Conservation (phyloP, 2,888 invertebrate species). For the Dryobota labecula region DNA sequence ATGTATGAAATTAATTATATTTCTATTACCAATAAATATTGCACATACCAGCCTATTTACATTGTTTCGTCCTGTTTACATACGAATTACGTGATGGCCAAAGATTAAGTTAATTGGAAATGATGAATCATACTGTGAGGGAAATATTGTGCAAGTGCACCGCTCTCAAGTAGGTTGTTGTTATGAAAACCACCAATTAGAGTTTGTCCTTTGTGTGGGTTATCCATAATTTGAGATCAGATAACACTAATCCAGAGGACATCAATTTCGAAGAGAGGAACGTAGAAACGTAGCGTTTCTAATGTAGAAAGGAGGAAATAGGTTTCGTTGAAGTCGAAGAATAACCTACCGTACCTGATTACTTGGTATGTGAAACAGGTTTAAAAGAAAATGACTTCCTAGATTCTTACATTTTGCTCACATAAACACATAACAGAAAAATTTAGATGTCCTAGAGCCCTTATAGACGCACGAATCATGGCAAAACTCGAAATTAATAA, state of each 20-base stretch:
- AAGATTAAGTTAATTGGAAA: slow-evolving; percentile 47
- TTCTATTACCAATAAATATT: slow-evolving; percentile 32
- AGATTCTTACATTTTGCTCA: background rate
- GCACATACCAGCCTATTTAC: background rate
- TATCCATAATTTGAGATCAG: background rate
- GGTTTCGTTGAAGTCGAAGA: background rate
- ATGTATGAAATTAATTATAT: slow-evolving; percentile 13
- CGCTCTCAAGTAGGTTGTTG: slow-evolving; percentile 1
- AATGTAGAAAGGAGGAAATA: background rate
- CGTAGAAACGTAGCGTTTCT: too few relatives aligned
- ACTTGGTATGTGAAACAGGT: background rate
- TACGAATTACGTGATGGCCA: slow-evolving; percentile 49
- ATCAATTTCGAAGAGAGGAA: background rate
- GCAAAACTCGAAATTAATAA: background rate
- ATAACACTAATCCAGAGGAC: background rate
- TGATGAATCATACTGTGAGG: slow-evolving; percentile 48
- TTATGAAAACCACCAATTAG: slow-evolving; percentile 19
- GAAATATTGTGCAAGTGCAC: slow-evolving; percentile 51
- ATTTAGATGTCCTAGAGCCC: background rate
- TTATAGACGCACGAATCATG: background rate
- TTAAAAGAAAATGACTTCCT: slow-evolving; percentile 1
- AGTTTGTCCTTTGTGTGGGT: background rate
- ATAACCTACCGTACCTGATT: background rate
- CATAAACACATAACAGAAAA: background rate
- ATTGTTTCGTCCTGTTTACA: slow-evolving; percentile 57